These are phyloP conservation scores for Oenanthe melanoleuca DNA, from an alignment of 2,113 vertebrate genomes.

Conservation along the genomic window DNA sequence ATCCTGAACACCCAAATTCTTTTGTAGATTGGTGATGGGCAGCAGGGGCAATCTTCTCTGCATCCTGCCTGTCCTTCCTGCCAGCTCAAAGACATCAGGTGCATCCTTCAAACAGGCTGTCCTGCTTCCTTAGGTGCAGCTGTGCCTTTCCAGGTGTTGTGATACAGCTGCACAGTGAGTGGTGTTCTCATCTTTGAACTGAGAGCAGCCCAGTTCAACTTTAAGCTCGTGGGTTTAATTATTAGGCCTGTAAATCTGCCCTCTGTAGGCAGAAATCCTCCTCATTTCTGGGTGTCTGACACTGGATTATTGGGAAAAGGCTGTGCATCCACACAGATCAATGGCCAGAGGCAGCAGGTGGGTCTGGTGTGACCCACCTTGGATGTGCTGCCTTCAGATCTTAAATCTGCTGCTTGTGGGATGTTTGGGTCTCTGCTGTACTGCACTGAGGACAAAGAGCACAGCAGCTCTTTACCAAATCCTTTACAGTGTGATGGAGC, in stretches of 20 bases:
- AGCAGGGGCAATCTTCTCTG: not conserved
- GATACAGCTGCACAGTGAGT: not conserved
- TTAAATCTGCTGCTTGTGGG: not conserved
- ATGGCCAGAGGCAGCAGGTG: fast-evolving
- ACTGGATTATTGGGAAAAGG: not conserved
- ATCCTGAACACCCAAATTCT: not conserved
- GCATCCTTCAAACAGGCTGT: not conserved
- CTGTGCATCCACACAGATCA: not conserved
- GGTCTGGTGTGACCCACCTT: fast-evolving
- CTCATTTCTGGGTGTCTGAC: fast-evolving
- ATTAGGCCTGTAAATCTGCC: not conserved
- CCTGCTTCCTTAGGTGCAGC: not conserved
- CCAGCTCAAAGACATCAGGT: not conserved
- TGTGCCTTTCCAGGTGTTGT: not conserved
- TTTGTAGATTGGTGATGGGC: not conserved
- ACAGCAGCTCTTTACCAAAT: not conserved
- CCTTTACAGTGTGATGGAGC: not conserved
- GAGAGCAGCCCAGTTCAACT: not conserved
- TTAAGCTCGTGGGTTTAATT: not conserved
- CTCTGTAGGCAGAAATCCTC: not conserved
- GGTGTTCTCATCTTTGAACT: not conserved
- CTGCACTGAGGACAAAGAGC: not conserved
- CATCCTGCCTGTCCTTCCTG: not conserved
- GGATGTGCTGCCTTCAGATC: not conserved
- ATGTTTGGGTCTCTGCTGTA: fast-evolving